Percentiles rank a stretch among this genome's conserved stretches.
Evolutionary conservation across 2,797 vertebrate genomes (phyloP).

Genomic region (Xerus rutilus): DNA sequence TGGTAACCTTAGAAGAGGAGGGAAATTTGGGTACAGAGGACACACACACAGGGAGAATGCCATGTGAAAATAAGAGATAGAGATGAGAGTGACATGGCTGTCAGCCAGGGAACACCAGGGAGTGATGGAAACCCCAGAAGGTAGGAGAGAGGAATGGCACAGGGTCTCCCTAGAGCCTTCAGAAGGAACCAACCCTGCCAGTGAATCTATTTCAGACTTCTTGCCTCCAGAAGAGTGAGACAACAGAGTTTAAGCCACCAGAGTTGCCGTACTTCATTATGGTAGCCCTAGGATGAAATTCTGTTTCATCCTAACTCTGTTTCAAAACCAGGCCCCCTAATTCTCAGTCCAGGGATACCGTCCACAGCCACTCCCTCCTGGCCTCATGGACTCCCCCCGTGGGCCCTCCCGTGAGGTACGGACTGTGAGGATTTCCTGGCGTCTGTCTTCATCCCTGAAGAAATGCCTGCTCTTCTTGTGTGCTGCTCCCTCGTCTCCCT

Average conservation of each 20-base stretch:
- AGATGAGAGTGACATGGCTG: rapidly evolving
- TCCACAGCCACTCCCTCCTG: neutral
- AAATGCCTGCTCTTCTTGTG: rapidly evolving
- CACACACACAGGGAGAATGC: rapidly evolving
- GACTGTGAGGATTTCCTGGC: rapidly evolving
- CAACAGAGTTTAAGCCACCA: neutral
- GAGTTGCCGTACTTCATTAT: neutral
- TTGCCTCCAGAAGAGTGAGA: neutral
- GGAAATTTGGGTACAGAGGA: neutral
- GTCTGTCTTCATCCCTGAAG: neutral
- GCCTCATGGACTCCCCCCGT: rapidly evolving
- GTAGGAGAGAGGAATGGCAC: neutral
- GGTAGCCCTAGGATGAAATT: neutral
- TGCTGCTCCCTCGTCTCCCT: neutral
- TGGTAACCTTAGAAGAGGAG: neutral
- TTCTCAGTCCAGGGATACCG: neutral
- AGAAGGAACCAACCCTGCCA: neutral
- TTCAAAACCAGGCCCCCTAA: neutral
- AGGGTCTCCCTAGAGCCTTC: neutral
- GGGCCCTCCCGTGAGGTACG: rapidly evolving
- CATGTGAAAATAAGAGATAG: rapidly evolving
- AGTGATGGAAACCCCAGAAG: neutral
- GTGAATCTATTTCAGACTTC: neutral
- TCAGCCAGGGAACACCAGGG: neutral
- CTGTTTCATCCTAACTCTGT: neutral